These are phyloP conservation scores for Limnephilus marmoratus DNA, from an alignment of 2,888 invertebrate species.

Conservation along the genomic window DNA sequence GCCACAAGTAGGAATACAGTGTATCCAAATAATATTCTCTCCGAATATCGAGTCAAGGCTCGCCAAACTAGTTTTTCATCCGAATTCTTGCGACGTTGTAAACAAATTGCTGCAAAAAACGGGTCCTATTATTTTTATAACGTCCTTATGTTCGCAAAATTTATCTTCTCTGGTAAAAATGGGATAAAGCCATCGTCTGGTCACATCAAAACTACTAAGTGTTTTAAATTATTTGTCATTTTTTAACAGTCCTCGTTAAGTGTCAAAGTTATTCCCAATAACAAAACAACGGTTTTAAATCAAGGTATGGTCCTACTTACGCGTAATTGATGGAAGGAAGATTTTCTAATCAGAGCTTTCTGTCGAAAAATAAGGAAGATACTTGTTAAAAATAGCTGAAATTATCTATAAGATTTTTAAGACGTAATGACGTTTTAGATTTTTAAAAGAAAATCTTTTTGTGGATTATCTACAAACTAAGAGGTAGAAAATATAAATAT, in stretches of 20 bases:
- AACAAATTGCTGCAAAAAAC: background rate
- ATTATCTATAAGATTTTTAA: background rate
- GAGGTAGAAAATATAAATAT: no score
- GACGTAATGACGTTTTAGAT: background rate
- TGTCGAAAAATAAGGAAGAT: background rate
- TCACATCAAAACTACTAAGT: background rate
- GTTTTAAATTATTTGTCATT: background rate
- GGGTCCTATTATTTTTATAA: slow-evolving; percentile 2
- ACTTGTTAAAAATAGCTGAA: background rate
- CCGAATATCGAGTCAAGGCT: background rate
- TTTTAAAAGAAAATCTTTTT: no score
- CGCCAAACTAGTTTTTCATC: slow-evolving; percentile 12
- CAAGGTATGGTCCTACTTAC: no score
- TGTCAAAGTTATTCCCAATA: no score
- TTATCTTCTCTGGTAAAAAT: background rate
- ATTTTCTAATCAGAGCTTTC: no score
- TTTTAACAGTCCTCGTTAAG: background rate
- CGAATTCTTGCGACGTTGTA: background rate
- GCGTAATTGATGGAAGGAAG: no score
- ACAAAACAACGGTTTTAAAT: no score
- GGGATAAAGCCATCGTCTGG: background rate
- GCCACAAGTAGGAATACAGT: background rate
- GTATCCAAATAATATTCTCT: background rate
- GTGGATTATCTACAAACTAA: no score
- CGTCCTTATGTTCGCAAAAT: background rate